A percentile compares a stretch with the other conserved stretches of the same genome.
phyloP scores from a whole-genome alignment of 2,113 vertebrate species.

The Crotalus horridus region DNA sequence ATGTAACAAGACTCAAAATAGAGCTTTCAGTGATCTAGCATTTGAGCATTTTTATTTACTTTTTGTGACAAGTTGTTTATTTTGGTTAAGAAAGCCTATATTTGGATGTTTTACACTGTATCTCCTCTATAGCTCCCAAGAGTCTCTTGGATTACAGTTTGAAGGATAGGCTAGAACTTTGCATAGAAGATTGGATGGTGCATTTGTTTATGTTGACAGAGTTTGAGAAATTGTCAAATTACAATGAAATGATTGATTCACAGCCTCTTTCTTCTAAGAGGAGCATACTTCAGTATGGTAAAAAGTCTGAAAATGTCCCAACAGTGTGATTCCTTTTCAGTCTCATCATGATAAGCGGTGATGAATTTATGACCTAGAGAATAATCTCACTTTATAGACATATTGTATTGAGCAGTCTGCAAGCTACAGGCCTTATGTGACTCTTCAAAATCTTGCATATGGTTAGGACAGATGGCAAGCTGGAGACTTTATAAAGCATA shows the following conservation, averaged over 20 bases:
- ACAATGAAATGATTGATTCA: not conserved
- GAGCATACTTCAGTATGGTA: not conserved
- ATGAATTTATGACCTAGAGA: not conserved
- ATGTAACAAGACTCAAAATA: not conserved
- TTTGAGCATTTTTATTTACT: not conserved
- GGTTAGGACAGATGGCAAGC: not conserved
- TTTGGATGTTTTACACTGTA: not conserved
- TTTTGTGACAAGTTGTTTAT: not conserved
- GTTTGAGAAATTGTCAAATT: not conserved
- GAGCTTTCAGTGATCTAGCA: not conserved
- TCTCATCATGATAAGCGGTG: not conserved
- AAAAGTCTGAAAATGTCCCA: not conserved
- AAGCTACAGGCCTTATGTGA: too few relatives aligned
- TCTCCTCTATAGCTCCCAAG: not conserved
- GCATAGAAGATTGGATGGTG: not conserved
- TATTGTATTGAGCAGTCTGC: not conserved
- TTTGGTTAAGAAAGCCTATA: not conserved
- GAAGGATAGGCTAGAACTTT: not conserved
- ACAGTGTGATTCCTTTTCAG: not conserved
- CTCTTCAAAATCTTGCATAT: not conserved
- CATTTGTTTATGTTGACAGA: not conserved
- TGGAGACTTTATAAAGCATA: not conserved
- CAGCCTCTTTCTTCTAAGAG: not conserved
- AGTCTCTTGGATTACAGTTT: not conserved
- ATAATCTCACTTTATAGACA: not conserved